Evolutionary conservation across 2,113 vertebrate species (phyloP).

Genomic region (Scomber colias): DNA sequence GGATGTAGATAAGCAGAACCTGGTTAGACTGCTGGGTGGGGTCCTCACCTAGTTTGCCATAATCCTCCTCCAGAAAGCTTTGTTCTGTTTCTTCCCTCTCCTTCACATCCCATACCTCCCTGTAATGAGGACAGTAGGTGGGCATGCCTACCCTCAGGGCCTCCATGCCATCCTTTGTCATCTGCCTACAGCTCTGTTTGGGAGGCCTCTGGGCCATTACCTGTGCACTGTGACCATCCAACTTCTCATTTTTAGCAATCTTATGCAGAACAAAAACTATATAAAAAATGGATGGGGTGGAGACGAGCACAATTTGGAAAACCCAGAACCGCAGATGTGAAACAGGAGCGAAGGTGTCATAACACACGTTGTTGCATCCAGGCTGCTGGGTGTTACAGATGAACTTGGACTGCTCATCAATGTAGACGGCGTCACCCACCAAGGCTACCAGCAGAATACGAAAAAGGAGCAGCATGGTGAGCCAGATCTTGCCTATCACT

Average conservation of each 20-base stretch:
- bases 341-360: constrained; percentile 75
- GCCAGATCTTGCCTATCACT: constrained; percentile 82
- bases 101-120: constrained; percentile 47
- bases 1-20: constrained; percentile 74
- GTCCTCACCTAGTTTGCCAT: constrained; percentile 59
- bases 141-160: constrained; percentile 21
- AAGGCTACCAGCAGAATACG: constrained; percentile 80
- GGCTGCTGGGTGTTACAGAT: constrained; percentile 82
- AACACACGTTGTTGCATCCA: constrained; percentile 80
- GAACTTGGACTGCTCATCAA: constrained; percentile 81
- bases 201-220: constrained; percentile 33
- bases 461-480: constrained; percentile 82
- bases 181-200: neutral
- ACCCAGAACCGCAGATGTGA: constrained; percentile 81
- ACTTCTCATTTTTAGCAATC: constrained; percentile 79
- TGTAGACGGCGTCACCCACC: constrained; percentile 77
- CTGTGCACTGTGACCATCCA: constrained; percentile 54
- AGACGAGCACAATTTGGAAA: constrained; percentile 82
- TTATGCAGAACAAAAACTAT: constrained; percentile 81
- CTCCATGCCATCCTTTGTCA: constrained; percentile 19
- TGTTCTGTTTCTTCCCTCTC: constrained; percentile 49
- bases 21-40: constrained; percentile 68
- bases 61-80: constrained; percentile 61
- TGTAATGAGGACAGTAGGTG: constrained; percentile 39
- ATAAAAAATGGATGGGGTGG: constrained; percentile 80